Percentiles rank a stretch among this genome's conserved stretches.
Conservation (phyloP, 92 coral and sea anemone species). For the Parazoanthus atlanticus region DNA sequence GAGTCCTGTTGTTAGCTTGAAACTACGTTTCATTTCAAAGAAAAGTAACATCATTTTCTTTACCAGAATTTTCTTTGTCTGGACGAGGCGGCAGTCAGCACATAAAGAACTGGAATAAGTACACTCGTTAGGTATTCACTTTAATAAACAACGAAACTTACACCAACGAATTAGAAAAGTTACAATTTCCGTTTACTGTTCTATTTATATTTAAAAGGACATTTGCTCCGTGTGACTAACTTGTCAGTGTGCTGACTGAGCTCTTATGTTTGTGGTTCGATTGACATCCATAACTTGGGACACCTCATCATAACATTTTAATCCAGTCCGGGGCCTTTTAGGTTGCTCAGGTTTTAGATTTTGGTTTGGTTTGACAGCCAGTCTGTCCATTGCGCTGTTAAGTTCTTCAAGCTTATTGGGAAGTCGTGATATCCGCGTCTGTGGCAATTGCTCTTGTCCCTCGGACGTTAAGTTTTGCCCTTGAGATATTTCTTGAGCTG, state of each 20-base stretch:
- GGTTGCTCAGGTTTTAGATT: background rate
- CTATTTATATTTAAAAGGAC: no score
- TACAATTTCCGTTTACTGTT: no score
- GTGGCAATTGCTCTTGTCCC: background rate
- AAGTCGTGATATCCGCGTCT: background rate
- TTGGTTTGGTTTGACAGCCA: background rate
- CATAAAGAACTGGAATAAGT: no score
- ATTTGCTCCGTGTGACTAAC: no score
- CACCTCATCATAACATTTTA: background rate
- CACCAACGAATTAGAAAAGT: no score
- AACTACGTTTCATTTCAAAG: no score
- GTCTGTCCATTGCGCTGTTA: background rate
- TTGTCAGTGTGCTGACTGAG: slow-evolving; percentile 21
- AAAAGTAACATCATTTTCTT: no score
- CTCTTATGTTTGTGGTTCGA: background rate
- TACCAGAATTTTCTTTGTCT: no score
- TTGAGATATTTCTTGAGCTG: background rate
- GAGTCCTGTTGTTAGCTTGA: no score
- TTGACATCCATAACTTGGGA: background rate
- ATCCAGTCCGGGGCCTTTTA: background rate
- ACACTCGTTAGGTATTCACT: no score
- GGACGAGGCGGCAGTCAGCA: no score
- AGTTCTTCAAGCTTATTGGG: background rate
- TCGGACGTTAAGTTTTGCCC: background rate
- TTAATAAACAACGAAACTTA: no score